These are phyloP conservation scores for Calcarius ornatus DNA, from an alignment of 2,113 vertebrate genomes.

Conservation along the genomic window DNA sequence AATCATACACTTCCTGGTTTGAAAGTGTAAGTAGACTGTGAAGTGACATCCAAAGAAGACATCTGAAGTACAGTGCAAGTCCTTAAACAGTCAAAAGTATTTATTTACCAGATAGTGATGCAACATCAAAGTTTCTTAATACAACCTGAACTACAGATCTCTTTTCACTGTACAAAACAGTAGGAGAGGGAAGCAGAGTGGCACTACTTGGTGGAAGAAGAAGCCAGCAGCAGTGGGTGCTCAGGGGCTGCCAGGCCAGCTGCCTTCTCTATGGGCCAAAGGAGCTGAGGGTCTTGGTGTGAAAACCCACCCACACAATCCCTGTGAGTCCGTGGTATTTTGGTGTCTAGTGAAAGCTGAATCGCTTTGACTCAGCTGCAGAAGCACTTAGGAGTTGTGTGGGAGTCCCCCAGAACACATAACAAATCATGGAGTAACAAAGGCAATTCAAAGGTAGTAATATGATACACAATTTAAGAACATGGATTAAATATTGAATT, in stretches of 20 bases:
- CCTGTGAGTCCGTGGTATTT: neutral
- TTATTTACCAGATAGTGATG: neutral
- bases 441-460: constrained; percentile 41
- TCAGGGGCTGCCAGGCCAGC: neutral
- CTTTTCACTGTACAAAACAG: neutral
- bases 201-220: neutral
- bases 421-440: constrained; percentile 57
- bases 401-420: constrained; percentile 10
- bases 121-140: neutral
- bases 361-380: constrained; percentile 19
- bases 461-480: neutral
- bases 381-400: constrained; percentile 31
- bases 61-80: neutral
- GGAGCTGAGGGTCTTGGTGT: neutral
- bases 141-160: neutral
- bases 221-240: neutral
- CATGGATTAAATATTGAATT: neutral
- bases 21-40: neutral
- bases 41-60: neutral
- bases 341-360: neutral
- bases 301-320: neutral
- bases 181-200: neutral
- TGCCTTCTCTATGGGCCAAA: neutral
- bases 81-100: neutral
- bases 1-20: neutral